These are phyloP conservation scores for Scaptomyza pallida DNA, from an alignment of 1,140 invertebrate genomes.

Conservation along the genomic window DNA sequence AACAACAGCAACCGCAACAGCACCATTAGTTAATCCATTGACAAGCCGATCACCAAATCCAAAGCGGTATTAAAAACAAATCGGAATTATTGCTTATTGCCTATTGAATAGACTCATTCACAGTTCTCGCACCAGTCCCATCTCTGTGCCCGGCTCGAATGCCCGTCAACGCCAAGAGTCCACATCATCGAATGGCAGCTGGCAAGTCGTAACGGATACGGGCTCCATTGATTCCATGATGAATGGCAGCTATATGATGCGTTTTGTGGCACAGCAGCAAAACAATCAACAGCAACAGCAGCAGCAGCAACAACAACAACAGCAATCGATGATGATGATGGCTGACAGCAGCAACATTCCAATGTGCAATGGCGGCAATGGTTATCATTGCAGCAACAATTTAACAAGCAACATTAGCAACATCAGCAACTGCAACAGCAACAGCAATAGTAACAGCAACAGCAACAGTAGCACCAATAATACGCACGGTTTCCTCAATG, in stretches of 20 bases:
- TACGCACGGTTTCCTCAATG: constrained; percentile 84
- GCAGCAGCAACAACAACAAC: no score
- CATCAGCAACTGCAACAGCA: constrained; percentile 84
- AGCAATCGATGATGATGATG: constrained; percentile 41
- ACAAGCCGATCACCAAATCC: constrained; percentile 78
- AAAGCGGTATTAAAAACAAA: constrained; percentile 55
- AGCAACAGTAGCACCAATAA: constrained; percentile 85
- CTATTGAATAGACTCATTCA: constrained; percentile 6
- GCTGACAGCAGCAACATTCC: constrained; percentile 77
- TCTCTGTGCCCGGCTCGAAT: constrained; percentile 85
- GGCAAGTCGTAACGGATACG: constrained; percentile 89
- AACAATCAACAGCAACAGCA: no score
- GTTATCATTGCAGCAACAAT: constrained; percentile 85
- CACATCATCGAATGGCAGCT: constrained; percentile 85
- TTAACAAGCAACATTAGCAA: constrained; percentile 82
- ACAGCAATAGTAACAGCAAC: constrained; percentile 85
- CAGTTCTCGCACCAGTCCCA: constrained; percentile 86
- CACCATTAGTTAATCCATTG: constrained; percentile 57
- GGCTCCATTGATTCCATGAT: constrained; percentile 86
- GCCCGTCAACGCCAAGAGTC: constrained; percentile 86
- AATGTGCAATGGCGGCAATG: constrained; percentile 80
- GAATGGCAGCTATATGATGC: constrained; percentile 85
- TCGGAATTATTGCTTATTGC: neutral
- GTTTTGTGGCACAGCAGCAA: constrained; percentile 81
- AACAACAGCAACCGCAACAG: constrained; percentile 18